Evolutionary conservation across 2,888 invertebrate genomes (phyloP), one percentile per base, ranked within the genome.

Genomic region (Tipula unca): DNA sequence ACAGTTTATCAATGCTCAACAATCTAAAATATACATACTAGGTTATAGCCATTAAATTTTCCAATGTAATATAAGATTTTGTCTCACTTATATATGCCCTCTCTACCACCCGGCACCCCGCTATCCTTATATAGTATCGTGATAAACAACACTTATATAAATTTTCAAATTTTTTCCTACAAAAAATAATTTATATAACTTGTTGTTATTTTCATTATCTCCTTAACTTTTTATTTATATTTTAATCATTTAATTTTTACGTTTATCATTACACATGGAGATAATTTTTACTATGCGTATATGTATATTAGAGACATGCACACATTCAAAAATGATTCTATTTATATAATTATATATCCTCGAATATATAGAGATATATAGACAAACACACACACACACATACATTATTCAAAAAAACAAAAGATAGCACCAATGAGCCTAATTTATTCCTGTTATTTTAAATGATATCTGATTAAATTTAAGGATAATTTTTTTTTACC

Each of bases 381-480:
- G 5, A 48, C 17, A 48, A 1, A 48, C 6, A 48, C 48, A 48
- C 8, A 48, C 17, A n/a, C 17, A 48, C 17, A 17, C 17, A 48
- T 20, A 48, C 17, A 48, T 48, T 48, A 48, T 48, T 48, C 48
- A 48, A 17, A 32, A 32, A 17, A 69, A 69, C 69, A 69, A 25
- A 25, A 69, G 69, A 69, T 69, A 69, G 69, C 25, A 69, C 69
- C 69, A 69, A 69, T 69, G 69, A 69, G 69, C 69, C 69, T 69
- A 69, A 69, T 69, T 69, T 69, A 69, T 69, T 69, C 69, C 69
- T 69, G 69, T 69, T 69, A 69, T 69, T 69, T 69, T 69, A 69
- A 69, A 69, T 69, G 69, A 69, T 69, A 69, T 69, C 69, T 69
- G 69, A 69, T 69, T 69, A 69, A 69, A 69, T 69, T 69, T 69